Evolutionary conservation across 2,888 invertebrate genomes (phyloP), one percentile per base, ranked within the genome.

Genomic region (Amphipyra tragopoginis): DNA sequence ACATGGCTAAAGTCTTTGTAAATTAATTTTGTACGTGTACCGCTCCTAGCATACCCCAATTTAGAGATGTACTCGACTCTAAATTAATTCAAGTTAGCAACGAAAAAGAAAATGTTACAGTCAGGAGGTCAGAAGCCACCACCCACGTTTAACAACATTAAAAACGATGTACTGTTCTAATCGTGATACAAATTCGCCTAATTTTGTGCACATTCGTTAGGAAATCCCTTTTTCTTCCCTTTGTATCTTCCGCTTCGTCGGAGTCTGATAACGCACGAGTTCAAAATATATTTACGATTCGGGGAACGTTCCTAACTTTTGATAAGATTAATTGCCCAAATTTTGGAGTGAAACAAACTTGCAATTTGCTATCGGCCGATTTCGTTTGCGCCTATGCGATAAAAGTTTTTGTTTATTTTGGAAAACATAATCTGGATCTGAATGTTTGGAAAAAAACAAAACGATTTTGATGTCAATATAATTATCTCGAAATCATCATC

Each of bases 1-100:
- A 65, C 53, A 63, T 65, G 58, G 49, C 65, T 56, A 63, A 72
- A 65, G 75, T 60, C 77, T 79, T 80, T 77, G 67, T 76, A 75
- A 80, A 84, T 83, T 81, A 82, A 83, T 85, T 84, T 79, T 60
- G 75, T 79, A 66, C 83, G 62, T 87, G 83, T 87, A 87, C 73
- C 76, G 87, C 87, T 87, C 81, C 79, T 79, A 84, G 86, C 85
- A 70, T 81, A 83, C 79, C 81, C 72, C 73, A 84, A 83, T 85
- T 86, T 84, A 68, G 63, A 69, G 67, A 81, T 86, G 77, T 85
- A 83, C 78, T 79, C 66, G 70, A 60, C 70, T 76, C 74, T 71
- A 81, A 86, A 89, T 85, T 86, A 86, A 83, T 85, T 81, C 76
- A 77, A 70, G 71, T 78, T 65, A 63, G 69, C 65, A 81, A 80